Evolutionary conservation across 37 sponge, comb jelly and placozoan species (phyloP).

Genomic region (Beroe forskalii): DNA sequence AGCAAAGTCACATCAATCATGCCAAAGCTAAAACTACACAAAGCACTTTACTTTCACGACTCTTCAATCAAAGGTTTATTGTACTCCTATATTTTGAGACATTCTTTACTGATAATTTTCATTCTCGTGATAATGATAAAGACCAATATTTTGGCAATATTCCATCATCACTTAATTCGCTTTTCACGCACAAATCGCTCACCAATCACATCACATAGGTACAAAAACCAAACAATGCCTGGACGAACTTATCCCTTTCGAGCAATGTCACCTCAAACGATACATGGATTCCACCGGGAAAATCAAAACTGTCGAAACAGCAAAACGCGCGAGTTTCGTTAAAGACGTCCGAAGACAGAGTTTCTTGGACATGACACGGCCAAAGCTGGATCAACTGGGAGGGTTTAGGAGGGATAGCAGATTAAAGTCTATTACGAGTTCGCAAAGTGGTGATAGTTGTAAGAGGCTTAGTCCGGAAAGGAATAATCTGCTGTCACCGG

Average conservation of each 20-base stretch:
- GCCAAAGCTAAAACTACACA: not conserved
- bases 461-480: not conserved
- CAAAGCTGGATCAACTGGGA: not conserved
- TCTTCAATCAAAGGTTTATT: slow-evolving; percentile 2
- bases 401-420: not conserved
- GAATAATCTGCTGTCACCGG: not conserved
- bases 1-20: not conserved
- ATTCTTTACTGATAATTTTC: too few species aligned
- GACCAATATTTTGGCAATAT: too few species aligned
- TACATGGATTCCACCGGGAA: slow-evolving; percentile 26
- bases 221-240: not conserved
- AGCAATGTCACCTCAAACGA: slow-evolving; percentile 15
- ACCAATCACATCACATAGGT: not conserved
- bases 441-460: too few species aligned
- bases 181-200: too few species aligned
- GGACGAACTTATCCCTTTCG: not conserved
- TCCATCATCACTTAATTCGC: too few species aligned
- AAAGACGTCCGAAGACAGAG: not conserved
- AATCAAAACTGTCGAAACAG: not conserved
- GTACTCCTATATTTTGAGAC: too few species aligned
- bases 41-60: slow-evolving; percentile 28
- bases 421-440: not conserved
- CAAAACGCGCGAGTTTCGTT: not conserved
- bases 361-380: not conserved
- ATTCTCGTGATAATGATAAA: too few species aligned